Conservation (phyloP, 2,113 vertebrate species). For the Fregata magnificens region DNA sequence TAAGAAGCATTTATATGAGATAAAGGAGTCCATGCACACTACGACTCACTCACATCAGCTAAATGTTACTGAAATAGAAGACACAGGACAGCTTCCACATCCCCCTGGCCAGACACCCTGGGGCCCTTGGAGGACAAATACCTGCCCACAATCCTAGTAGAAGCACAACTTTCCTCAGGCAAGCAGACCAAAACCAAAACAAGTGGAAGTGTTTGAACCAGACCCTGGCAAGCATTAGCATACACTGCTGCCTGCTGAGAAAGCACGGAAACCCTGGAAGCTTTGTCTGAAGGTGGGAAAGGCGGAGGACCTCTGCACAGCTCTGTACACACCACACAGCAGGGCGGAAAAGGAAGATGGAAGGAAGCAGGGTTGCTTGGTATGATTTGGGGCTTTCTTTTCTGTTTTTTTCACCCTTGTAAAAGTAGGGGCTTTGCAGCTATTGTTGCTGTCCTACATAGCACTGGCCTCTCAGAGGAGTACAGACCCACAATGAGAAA, state of each 20-base stretch:
- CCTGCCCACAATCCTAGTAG: background rate
- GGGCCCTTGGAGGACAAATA: background rate
- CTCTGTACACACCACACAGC: background rate
- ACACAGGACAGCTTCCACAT: background rate
- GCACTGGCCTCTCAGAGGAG: background rate
- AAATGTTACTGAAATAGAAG: background rate
- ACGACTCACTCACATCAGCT: background rate
- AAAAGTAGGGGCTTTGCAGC: background rate
- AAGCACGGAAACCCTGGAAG: background rate
- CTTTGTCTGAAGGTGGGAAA: background rate
- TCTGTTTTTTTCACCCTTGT: background rate
- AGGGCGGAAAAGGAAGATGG: background rate
- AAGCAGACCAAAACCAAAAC: background rate
- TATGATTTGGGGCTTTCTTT: background rate
- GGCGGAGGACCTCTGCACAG: accelerated
- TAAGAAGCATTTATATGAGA: background rate
- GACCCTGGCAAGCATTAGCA: background rate
- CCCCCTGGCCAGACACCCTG: background rate
- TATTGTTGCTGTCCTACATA: background rate
- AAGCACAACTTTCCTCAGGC: background rate
- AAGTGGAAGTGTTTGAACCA: background rate
- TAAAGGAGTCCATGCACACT: accelerated
- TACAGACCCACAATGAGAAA: background rate
- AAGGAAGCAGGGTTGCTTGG: background rate
- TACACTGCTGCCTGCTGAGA: accelerated